These are phyloP conservation scores for Spodoptera littoralis DNA, from an alignment of 2,888 invertebrate genomes.

Conservation along the genomic window DNA sequence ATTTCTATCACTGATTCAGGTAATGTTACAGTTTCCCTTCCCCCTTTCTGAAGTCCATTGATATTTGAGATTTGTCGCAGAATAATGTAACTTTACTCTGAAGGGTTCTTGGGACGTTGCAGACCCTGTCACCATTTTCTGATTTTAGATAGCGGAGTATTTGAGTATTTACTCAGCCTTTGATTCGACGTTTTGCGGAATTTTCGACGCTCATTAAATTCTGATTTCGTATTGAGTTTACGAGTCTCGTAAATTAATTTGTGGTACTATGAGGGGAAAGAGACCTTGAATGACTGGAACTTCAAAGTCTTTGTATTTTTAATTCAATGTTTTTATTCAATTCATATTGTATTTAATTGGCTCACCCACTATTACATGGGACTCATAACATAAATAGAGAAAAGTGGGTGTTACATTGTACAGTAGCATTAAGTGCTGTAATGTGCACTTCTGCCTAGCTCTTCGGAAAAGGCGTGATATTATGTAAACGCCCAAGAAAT, in stretches of 20 bases:
- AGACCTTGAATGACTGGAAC: no score
- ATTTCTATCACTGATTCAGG: slow-evolving; percentile 37
- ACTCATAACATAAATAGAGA: no score
- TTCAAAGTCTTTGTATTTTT: no score
- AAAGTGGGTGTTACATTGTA: no score
- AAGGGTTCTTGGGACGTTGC: slow-evolving; percentile 28
- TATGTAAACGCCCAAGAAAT: no score
- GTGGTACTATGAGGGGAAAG: slow-evolving; percentile 18
- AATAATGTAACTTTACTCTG: slow-evolving; percentile 49
- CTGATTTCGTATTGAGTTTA: slow-evolving; percentile 39
- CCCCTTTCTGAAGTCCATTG: slow-evolving; percentile 44
- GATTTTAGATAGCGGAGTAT: slow-evolving; percentile 36
- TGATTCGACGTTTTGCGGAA: slow-evolving; percentile 31
- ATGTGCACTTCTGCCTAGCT: no score
- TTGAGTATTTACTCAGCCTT: slow-evolving; percentile 46
- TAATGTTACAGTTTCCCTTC: slow-evolving; percentile 51
- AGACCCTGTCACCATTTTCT: slow-evolving; percentile 40
- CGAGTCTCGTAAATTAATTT: slow-evolving; percentile 32
- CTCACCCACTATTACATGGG: no score
- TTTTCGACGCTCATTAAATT: slow-evolving; percentile 41
- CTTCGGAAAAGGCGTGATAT: no score
- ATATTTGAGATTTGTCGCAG: slow-evolving; percentile 45
- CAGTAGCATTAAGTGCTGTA: no score
- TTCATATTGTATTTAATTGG: no score
- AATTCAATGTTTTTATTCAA: no score